Percentiles rank a stretch among this genome's conserved stretches.
These are phyloP conservation scores for Leptinotarsa juncta DNA, from an alignment of 2,888 invertebrate species.

Conservation along the genomic window DNA sequence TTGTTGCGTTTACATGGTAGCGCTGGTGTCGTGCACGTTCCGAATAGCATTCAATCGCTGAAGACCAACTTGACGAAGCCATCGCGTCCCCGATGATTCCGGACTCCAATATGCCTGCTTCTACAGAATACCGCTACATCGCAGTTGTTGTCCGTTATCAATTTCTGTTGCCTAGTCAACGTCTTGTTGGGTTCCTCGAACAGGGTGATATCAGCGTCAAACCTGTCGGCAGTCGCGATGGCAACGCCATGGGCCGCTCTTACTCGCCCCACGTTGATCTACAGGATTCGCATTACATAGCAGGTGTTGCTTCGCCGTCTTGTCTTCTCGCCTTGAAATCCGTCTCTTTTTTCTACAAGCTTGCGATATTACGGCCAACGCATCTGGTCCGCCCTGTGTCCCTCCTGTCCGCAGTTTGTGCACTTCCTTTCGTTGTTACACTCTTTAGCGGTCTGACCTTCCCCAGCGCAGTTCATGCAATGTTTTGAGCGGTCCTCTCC, in stretches of 20 bases:
- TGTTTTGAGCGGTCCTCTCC: too few relatives aligned
- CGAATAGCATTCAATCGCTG: too few relatives aligned
- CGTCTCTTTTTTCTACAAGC: not conserved
- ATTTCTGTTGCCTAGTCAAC: not conserved
- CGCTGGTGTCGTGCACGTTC: too few relatives aligned
- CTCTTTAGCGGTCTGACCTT: not conserved
- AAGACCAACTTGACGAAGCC: not conserved
- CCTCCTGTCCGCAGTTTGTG: not conserved
- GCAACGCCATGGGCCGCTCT: not conserved
- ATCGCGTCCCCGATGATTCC: not conserved
- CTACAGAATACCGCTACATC: slow-evolving; percentile 5
- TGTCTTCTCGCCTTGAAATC: not conserved
- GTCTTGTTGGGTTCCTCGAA: not conserved
- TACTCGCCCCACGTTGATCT: not conserved
- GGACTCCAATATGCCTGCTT: not conserved
- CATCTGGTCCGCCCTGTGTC: slow-evolving; percentile 9
- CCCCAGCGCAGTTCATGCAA: slow-evolving; percentile 10
- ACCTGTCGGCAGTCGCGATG: not conserved
- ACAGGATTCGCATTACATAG: not conserved
- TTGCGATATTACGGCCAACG: not conserved
- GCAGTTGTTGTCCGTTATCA: not conserved
- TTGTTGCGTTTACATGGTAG: too few relatives aligned
- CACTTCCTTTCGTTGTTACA: slow-evolving; percentile 13
- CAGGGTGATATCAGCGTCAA: not conserved
- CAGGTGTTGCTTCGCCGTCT: not conserved